phyloP scores from a whole-genome alignment of 2,888 invertebrate genomes.

The Trissoscelio sp. region DNA sequence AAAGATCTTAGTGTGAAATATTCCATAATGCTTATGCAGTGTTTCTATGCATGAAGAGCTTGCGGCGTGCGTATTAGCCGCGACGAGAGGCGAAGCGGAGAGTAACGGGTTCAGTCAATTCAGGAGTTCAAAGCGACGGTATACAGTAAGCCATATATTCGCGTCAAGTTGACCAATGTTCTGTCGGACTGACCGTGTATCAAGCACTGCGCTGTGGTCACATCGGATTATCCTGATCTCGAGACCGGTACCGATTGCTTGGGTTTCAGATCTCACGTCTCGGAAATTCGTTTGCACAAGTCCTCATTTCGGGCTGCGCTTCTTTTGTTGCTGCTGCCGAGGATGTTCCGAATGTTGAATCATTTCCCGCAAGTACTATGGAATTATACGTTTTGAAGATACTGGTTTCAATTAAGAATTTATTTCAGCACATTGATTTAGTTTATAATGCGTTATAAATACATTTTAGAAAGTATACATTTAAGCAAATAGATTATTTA shows the following conservation, averaged over 20 bases:
- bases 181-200: constrained; percentile 76
- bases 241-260: constrained; percentile 69
- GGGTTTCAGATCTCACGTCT: constrained; percentile 50
- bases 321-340: constrained; percentile 7
- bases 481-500: no score
- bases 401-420: no score
- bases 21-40: constrained; percentile 30
- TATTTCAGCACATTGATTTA: no score
- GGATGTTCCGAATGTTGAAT: background rate
- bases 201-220: constrained; percentile 76
- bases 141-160: constrained; percentile 76
- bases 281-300: constrained; percentile 60
- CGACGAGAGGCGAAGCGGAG: constrained; percentile 34
- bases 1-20: constrained; percentile 14
- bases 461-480: no score
- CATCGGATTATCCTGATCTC: constrained; percentile 76
- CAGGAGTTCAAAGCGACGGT: constrained; percentile 72
- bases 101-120: constrained; percentile 51
- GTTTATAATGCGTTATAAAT: no score
- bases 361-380: no score
- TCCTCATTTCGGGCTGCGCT: constrained; percentile 26
- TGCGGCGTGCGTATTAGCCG: constrained; percentile 39
- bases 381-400: no score
- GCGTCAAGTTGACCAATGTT: constrained; percentile 78
- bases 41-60: constrained; percentile 38